Base-by-base conservation (phyloP, 2,797 vertebrate genomes). In the Serranus cabrilla region DNA sequence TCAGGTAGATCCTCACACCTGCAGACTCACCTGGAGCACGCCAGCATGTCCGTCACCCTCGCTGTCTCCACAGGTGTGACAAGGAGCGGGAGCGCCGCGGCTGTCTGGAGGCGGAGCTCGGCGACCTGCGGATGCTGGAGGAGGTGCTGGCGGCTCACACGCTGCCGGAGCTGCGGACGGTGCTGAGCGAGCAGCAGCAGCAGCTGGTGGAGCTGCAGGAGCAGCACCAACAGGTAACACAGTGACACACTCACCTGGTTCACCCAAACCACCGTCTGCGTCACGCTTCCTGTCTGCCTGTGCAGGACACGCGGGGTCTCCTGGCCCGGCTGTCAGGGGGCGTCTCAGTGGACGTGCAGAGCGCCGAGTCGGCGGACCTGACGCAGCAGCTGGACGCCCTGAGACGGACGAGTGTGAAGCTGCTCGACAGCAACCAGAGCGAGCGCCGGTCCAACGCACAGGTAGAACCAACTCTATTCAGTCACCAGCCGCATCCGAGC, bases 321-420 rank as follows among this genome's bases (percentile, higher is more conserved):
- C 71, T 83, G 20, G 81, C 88, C 69, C 94, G 94, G 80, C 72
- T 90, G 60, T 86, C 93, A 0, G 94, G 93, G 3, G 93, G 90
- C 0, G 84, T 96, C 65, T 85, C 89, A 0, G 93, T 96, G 87
- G 92, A 96, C 86, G 92, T 96, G 93, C 60, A 66, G 17, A 37
- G 23, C 2, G 4, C 20, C 0, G 25, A 58, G 31, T 51, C 63
- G 4, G 59, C 31, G n/a, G 51, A 78, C 14, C 78, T 89, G 58
- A 56, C 56, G 9, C 70, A 67, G 49, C 79, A 86, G 67, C 34
- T 86, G 61, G 60, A 81, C 0, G 0, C 46, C 17, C 61, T 79
- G 66, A 80, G 84, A 54, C 23, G 0, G 46, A 42, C 2, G 0
- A 56, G 37, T 8, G 42, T 5, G 16, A 12, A 0, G 5, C 13